Conservation (phyloP, 1,140 invertebrate species). For the Neelides sp. region DNA sequence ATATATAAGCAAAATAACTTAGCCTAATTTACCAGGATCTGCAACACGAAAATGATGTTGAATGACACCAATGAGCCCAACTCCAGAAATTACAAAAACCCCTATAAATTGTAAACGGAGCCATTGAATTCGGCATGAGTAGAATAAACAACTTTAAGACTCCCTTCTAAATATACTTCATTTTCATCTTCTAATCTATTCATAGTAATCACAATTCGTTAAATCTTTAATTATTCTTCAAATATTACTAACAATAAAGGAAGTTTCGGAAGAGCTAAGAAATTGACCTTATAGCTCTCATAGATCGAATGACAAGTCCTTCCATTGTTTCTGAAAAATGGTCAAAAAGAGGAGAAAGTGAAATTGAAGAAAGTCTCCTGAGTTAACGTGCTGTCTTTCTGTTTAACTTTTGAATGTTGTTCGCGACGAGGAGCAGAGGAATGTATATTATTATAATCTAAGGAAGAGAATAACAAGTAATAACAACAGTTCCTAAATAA, state of each 20-base stretch:
- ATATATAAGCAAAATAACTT: too few species aligned
- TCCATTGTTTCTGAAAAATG: slow-evolving; percentile 85
- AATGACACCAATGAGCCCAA: slow-evolving; percentile 72
- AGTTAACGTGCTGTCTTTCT: slow-evolving; percentile 80
- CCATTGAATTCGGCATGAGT: slow-evolving; percentile 69
- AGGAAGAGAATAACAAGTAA: slow-evolving; percentile 80
- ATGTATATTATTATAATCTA: slow-evolving; percentile 69
- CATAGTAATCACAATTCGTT: slow-evolving; percentile 11
- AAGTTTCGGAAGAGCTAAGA: slow-evolving; percentile 6
- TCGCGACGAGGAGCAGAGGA: slow-evolving; percentile 68
- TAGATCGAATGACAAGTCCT: slow-evolving; percentile 70
- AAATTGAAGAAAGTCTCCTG: slow-evolving; percentile 75
- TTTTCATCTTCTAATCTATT: slow-evolving; percentile 62
- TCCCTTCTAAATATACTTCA: slow-evolving; percentile 59
- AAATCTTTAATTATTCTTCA: background rate
- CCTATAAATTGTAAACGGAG: slow-evolving; percentile 80
- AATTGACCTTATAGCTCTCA: slow-evolving; percentile 49
- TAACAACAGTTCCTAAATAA: slow-evolving; percentile 63
- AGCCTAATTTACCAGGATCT: slow-evolving; percentile 56
- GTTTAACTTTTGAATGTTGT: slow-evolving; percentile 71
- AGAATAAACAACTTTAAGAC: slow-evolving; percentile 72
- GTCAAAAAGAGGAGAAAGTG: slow-evolving; percentile 79
- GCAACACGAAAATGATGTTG: slow-evolving; percentile 60
- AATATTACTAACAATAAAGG: slow-evolving; percentile 12
- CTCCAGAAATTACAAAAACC: slow-evolving; percentile 64